Percentiles rank a stretch among this genome's conserved stretches.
These are phyloP conservation scores for Drosophila persimilis DNA, from an alignment of 1,140 invertebrate genomes.

Conservation along the genomic window DNA sequence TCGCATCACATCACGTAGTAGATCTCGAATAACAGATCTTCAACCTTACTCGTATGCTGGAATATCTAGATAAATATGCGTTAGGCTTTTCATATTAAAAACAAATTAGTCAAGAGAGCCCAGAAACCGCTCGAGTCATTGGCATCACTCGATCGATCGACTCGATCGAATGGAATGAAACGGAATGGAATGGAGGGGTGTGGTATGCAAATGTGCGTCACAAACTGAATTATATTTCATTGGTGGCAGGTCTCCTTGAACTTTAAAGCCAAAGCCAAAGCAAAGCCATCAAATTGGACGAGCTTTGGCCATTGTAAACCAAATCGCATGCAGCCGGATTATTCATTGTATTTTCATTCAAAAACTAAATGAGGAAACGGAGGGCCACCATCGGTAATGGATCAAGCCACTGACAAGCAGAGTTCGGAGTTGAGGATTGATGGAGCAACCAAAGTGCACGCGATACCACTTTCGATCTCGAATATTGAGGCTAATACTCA, in stretches of 20 bases:
- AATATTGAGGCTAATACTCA: too few relatives aligned
- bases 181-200: slow-evolving; percentile 12
- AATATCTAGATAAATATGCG: slow-evolving; percentile 7
- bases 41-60: background rate
- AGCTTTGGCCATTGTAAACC: slow-evolving; percentile 33
- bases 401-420: too few relatives aligned
- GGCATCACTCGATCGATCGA: background rate
- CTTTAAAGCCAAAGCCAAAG: slow-evolving; percentile 59
- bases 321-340: slow-evolving; percentile 23
- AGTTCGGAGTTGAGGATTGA: too few relatives aligned
- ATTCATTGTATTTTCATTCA: slow-evolving; percentile 6
- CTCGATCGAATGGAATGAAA: background rate
- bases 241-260: slow-evolving; percentile 63
- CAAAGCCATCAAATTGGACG: slow-evolving; percentile 37
- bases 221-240: slow-evolving; percentile 46
- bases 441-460: too few relatives aligned
- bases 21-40: background rate
- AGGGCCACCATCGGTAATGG: too few relatives aligned
- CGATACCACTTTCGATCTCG: too few relatives aligned
- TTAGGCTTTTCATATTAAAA: slow-evolving; percentile 65
- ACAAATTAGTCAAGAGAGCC: slow-evolving; percentile 60
- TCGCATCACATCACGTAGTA: slow-evolving; percentile 41
- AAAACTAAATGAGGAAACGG: too few relatives aligned
- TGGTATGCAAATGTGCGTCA: slow-evolving; percentile 20
- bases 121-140: slow-evolving; percentile 13